Evolutionary conservation across 1,140 invertebrate genomes (phyloP), one percentile per base, ranked within the genome.

Genomic region (Zaprionus africanus): DNA sequence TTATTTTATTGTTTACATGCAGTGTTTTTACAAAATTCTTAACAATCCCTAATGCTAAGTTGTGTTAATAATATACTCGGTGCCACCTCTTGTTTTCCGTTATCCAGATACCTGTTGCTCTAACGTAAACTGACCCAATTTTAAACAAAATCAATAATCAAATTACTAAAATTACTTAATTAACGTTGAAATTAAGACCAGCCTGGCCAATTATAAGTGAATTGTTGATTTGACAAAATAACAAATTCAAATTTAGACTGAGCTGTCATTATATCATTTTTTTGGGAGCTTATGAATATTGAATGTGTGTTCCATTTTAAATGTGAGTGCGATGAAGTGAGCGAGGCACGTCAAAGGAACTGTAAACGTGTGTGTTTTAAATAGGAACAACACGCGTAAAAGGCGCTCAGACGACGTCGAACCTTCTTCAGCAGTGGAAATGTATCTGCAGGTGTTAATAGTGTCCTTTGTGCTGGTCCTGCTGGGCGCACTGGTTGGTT

Each of bases 401-500:
- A 38, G 11, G 2, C 5, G 22, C 15, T 63, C 43, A 72, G 49
- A 34, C 31, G 64, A 22, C 11, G 41, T 51, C 28, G 26, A 53
- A 28, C 28, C 34, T n/a, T 66, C 34, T 9, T 9, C 12, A 54
- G 2, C 19, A 12, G 15, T 41, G 9, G 43, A 49, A 61, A 76
- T 79, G 77, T 79, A 76, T 60, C 26, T 76, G 0, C 66, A 68
- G 26, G 53, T 76, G 15, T 54, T 76, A n/a, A 53, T 79, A 19
- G 77, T 71, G 17, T 79, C 59, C 19, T 76, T 79, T 64, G 4
- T 76, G 17, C 9, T 79, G 5, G 13, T 77, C 13, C 53, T 79
- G 4, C 53, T 76, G 7, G 77, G 77, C 1, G 74, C 62, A n/a
- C 67, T 79, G 5, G 31, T 79, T 1, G 77, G 77, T 0, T 79